Conservation (phyloP, 1,140 invertebrate species). For the Drosophila pandora region DNA sequence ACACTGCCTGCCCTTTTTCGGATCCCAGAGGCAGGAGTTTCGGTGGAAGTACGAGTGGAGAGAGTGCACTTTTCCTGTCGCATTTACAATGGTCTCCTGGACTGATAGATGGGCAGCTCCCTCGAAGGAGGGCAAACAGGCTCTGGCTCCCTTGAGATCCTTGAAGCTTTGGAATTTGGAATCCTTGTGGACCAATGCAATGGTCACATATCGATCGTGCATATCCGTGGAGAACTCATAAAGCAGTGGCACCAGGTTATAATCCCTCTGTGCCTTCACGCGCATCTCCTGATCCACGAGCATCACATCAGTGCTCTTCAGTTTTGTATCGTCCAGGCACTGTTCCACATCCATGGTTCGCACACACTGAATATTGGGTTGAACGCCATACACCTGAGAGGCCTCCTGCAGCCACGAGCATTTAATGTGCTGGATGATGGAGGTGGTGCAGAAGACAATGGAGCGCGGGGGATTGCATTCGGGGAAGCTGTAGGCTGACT, state of each 20-base stretch:
- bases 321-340: conserved; percentile 88
- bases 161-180: conserved; percentile 85
- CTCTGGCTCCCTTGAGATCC: conserved; percentile 88
- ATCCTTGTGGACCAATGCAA: conserved; percentile 88
- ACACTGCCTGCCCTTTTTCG: conserved; percentile 69
- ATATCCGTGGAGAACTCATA: conserved; percentile 87
- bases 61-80: conserved; percentile 79
- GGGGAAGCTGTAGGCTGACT: conserved; percentile 87
- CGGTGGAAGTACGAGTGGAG: conserved; percentile 86
- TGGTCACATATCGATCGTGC: conserved; percentile 87
- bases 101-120: conserved; percentile 88
- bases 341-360: conserved; percentile 84
- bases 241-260: conserved; percentile 87
- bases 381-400: conserved; percentile 88
- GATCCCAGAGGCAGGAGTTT: conserved; percentile 86
- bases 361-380: conserved; percentile 89
- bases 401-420: conserved; percentile 90
- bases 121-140: conserved; percentile 88
- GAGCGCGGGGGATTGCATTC: conserved; percentile 87
- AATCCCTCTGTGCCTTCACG: conserved; percentile 85
- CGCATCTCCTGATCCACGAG: conserved; percentile 86
- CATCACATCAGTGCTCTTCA: conserved; percentile 87
- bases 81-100: conserved; percentile 85
- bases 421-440: conserved; percentile 88
- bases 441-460: conserved; percentile 87